These are phyloP conservation scores for Penaeus vannamei DNA, from an alignment of 1,140 invertebrate genomes.

Conservation along the genomic window DNA sequence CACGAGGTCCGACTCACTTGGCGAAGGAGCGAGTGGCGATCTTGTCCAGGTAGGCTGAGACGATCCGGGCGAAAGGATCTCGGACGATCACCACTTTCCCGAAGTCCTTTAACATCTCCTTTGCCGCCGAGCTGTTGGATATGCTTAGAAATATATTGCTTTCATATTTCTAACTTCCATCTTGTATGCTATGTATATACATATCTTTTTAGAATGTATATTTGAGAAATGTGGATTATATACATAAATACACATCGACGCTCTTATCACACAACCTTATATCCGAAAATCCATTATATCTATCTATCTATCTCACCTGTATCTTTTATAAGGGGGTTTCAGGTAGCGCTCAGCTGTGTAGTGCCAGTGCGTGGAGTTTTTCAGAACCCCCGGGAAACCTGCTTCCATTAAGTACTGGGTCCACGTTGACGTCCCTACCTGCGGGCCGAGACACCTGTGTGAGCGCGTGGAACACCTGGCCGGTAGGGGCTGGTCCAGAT, in stretches of 20 bases:
- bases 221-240: no score
- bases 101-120: not conserved
- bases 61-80: slow-evolving; percentile 47
- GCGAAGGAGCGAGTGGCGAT: not conserved
- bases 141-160: no score
- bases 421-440: slow-evolving; percentile 51
- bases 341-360: not conserved
- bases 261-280: no score
- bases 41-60: slow-evolving; percentile 50
- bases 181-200: no score
- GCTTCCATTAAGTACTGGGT: slow-evolving; percentile 45
- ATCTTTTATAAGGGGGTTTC: not conserved
- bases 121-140: not conserved
- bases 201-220: no score
- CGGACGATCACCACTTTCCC: slow-evolving; percentile 37
- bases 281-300: no score
- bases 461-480: not conserved
- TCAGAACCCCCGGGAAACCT: not conserved
- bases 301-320: not conserved
- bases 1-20: not conserved
- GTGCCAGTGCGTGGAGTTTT: slow-evolving; percentile 20
- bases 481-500: no score
- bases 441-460: not conserved
- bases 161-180: no score
- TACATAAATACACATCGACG: no score